Evolutionary conservation across 2,888 invertebrate species (phyloP), one percentile per base, ranked within the genome.

Genomic region (Gerosis bhagava): DNA sequence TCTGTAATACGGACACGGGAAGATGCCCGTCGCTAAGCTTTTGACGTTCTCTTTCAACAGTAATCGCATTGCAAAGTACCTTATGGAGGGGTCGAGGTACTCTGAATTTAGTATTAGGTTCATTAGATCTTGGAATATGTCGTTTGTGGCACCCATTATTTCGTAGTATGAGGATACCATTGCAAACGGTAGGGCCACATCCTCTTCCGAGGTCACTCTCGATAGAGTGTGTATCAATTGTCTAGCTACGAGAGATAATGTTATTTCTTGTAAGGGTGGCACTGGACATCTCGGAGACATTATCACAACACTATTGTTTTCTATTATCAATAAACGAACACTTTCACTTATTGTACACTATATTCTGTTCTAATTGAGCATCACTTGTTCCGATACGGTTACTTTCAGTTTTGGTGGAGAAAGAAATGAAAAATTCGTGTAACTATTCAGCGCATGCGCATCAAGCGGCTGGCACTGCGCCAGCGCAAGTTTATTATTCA

Each of bases 1-100:
- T 51, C 91, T 91, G 68, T 94, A 93, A 73, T 93, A 94, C n/a
- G 91, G 92, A 59, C 91, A 90, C 0, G 94, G 94, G 73, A 94
- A 94, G 34, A 93, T 91, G 25, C 93, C 94, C 0, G 93, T 93
- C 7, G 92, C 90, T 41, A 94, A 71, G 58, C 89, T 91, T 57
- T 92, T 91, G 0, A 94, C 92, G 51, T 93, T 93, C 52, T 91
- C 90, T 66, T 92, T 91, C 44, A 94, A 86, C 49, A 94, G 70
- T 62, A 93, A 80, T 61, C 91, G 89, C 71, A 94, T 84, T 46
- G 93, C 92, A 56, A 89, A 92, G 69, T 91, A 93, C 63, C 94
- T 84, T 60, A 93, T 90, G 1, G 92, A 90, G 1, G 94, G 93
- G 53, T 94, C 94, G 51, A 94, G 73, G 67, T 92, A 92, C 60